A percentile compares a stretch with the other conserved stretches of the same genome.
Conservation (phyloP, 1,140 invertebrate genomes). For the Schmidtea mediterranea region DNA sequence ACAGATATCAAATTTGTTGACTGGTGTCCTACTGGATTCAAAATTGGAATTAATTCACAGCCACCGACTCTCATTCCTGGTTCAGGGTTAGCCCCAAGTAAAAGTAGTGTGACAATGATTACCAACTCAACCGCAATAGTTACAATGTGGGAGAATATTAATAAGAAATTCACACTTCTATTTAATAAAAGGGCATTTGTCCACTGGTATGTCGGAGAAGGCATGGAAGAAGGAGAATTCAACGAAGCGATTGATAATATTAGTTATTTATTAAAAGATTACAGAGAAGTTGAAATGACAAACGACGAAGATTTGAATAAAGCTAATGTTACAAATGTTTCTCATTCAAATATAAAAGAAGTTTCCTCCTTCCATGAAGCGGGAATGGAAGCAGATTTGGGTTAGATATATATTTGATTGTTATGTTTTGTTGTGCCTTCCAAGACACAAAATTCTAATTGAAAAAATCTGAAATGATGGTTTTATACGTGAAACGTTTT, state of each 20-base stretch:
- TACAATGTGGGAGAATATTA: slow-evolving; percentile 5
- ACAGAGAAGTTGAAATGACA: slow-evolving; percentile 12
- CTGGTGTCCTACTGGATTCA: slow-evolving; percentile 13
- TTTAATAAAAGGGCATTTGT: slow-evolving; percentile 12
- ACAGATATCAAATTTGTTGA: slow-evolving; percentile 10
- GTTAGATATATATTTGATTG: too few species aligned
- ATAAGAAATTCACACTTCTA: slow-evolving; percentile 15
- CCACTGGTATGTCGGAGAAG: slow-evolving; percentile 15
- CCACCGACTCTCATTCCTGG: slow-evolving; percentile 17
- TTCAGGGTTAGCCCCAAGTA: slow-evolving; percentile 16
- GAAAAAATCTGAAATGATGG: too few species aligned
- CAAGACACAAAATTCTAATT: too few species aligned
- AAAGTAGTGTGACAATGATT: slow-evolving; percentile 9
- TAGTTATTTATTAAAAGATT: slow-evolving; percentile 12
- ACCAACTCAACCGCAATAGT: slow-evolving; percentile 4
- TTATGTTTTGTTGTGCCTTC: too few species aligned
- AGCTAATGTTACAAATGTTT: too few species aligned
- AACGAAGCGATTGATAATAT: slow-evolving; percentile 14
- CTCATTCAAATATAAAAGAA: too few species aligned
- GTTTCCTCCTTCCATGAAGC: too few species aligned
- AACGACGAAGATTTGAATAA: too few species aligned
- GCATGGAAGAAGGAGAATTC: slow-evolving; percentile 11
- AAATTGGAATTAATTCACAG: slow-evolving; percentile 18
- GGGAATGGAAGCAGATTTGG: too few species aligned
- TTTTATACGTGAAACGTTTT: too few species aligned